Conservation (phyloP, 2,113 vertebrate species). For the Cisticola juncidis region DNA sequence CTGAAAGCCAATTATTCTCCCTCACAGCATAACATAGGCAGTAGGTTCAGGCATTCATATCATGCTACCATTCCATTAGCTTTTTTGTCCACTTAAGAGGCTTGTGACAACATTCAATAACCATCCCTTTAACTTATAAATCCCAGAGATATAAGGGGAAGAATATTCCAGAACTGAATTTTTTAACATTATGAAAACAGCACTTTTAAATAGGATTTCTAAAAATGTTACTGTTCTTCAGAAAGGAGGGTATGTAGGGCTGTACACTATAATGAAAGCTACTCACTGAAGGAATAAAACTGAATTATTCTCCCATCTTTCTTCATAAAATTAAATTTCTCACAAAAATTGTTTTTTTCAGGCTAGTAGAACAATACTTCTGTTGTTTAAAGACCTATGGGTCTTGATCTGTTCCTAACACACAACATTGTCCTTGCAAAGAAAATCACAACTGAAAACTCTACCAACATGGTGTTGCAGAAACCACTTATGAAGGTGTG, state of each 20-base stretch:
- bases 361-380: neutral
- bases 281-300: neutral
- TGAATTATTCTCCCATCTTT: neutral
- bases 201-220: neutral
- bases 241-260: neutral
- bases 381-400: neutral
- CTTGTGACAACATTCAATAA: neutral
- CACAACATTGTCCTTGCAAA: neutral
- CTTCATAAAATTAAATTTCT: neutral
- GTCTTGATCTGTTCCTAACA: neutral
- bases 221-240: neutral
- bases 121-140: neutral
- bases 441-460: neutral
- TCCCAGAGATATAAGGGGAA: neutral
- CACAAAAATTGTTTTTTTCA: neutral
- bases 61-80: neutral
- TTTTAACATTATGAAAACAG: neutral
- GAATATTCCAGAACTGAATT: neutral
- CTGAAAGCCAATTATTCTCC: slow-evolving; percentile 34
- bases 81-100: neutral
- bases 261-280: neutral
- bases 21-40: neutral
- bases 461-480: neutral
- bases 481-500: neutral
- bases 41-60: neutral